Percentiles rank a stretch among this genome's conserved stretches.
Conservation (phyloP, 2,113 vertebrate species). For the Phylloscopus trochiloides region DNA sequence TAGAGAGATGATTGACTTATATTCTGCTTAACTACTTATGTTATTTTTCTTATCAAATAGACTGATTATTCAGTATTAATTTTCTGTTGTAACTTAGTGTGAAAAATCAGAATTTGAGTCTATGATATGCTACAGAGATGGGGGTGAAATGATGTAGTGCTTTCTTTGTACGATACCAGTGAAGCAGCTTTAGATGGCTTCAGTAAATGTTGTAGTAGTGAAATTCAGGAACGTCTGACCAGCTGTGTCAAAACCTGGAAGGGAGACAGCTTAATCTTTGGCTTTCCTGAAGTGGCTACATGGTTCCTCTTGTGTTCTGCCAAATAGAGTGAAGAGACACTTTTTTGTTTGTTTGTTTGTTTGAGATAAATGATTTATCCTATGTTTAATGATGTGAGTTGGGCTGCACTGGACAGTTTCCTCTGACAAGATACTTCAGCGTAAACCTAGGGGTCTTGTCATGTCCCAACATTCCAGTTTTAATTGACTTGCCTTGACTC, state of each 20-base stretch:
- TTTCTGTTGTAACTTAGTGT: not conserved
- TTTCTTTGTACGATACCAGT: not conserved
- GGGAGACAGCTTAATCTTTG: not conserved
- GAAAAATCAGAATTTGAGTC: not conserved
- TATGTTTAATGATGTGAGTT: not conserved
- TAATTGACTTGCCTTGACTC: not conserved
- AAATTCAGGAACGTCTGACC: not conserved
- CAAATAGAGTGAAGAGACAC: not conserved
- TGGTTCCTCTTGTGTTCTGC: not conserved
- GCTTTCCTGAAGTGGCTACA: not conserved
- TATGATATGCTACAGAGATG: not conserved
- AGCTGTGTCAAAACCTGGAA: not conserved
- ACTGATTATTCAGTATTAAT: not conserved
- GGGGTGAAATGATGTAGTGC: not conserved
- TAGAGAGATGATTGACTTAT: not conserved
- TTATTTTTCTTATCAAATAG: not conserved
- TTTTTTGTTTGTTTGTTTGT: not conserved
- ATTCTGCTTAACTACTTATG: not conserved
- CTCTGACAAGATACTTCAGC: not conserved
- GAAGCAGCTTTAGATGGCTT: not conserved
- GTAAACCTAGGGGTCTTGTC: not conserved
- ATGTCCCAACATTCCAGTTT: not conserved
- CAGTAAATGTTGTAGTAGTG: not conserved
- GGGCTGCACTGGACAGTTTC: not conserved
- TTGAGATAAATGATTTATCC: not conserved